These are phyloP conservation scores for Varanus salvator DNA, from an alignment of 2,113 vertebrate genomes.

Conservation along the genomic window DNA sequence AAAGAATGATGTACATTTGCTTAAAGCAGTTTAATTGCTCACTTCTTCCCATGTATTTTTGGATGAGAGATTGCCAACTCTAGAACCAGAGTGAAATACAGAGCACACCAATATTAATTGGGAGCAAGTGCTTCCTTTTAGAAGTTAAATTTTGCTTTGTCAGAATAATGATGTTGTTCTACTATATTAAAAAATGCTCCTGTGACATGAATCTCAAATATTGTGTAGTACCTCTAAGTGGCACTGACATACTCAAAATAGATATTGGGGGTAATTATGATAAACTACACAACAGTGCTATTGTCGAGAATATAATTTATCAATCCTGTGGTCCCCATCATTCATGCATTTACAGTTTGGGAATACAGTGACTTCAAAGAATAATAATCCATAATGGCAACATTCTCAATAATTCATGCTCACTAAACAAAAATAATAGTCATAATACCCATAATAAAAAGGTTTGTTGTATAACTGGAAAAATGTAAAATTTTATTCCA, in stretches of 20 bases:
- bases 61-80: constrained; percentile 62
- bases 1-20: constrained; percentile 35
- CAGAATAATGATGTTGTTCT: constrained; percentile 60
- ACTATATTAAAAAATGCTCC: constrained; percentile 68
- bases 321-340: constrained; percentile 75
- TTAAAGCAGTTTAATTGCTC: constrained; percentile 63
- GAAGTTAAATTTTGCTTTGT: constrained; percentile 62
- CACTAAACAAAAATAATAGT: constrained; percentile 77
- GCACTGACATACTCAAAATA: constrained; percentile 72
- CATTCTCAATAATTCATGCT: constrained; percentile 75
- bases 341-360: constrained; percentile 76
- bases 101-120: constrained; percentile 55
- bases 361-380: constrained; percentile 76
- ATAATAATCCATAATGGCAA: constrained; percentile 73
- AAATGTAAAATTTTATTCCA: constrained; percentile 98
- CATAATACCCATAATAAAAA: constrained; percentile 62
- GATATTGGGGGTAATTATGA: constrained; percentile 73
- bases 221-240: constrained; percentile 71
- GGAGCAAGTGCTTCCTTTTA: constrained; percentile 62
- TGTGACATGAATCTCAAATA: constrained; percentile 70
- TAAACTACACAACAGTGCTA: constrained; percentile 77
- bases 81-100: constrained; percentile 63
- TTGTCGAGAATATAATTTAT: constrained; percentile 75
- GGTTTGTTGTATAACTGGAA: constrained; percentile 86
- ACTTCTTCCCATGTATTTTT: constrained; percentile 62